phyloP scores from a whole-genome alignment of 2,888 invertebrate genomes.

The Conus canariensis region DNA sequence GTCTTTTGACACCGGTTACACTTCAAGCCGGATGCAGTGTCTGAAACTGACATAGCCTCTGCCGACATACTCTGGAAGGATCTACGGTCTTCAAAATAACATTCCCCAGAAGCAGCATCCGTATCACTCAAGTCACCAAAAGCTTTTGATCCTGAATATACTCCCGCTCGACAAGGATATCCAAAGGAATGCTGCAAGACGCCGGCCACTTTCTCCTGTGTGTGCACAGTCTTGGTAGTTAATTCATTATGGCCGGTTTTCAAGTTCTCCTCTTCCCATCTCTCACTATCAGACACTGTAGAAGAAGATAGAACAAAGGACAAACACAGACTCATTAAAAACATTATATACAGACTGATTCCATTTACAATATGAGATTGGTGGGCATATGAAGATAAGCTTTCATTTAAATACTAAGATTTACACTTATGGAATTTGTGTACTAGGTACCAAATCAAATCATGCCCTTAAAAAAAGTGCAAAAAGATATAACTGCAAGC shows the following conservation, averaged over 20 bases:
- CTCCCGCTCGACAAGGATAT: neutral
- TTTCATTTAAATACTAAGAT: too few relatives aligned
- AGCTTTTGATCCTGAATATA: neutral
- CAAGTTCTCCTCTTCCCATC: conserved; percentile 12
- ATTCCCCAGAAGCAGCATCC: neutral
- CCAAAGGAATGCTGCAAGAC: neutral
- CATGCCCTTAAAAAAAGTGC: too few relatives aligned
- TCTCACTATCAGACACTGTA: conserved; percentile 16
- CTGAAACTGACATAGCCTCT: neutral
- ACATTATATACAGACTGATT: too few relatives aligned
- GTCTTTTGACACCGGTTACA: conserved; percentile 25
- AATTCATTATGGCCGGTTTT: neutral
- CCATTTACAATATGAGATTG: neutral
- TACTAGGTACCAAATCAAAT: too few relatives aligned
- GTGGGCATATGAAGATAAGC: too few relatives aligned
- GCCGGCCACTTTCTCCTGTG: neutral
- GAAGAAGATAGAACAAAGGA: conserved; percentile 14
- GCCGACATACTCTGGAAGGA: neutral
- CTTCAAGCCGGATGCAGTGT: neutral
- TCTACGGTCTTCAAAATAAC: too few relatives aligned
- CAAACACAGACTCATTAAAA: neutral
- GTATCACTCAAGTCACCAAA: neutral
- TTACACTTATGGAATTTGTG: too few relatives aligned
- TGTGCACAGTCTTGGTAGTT: neutral
- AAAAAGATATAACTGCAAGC: too few relatives aligned